Evolutionary conservation across 2,113 vertebrate species (phyloP), one percentile per base, ranked within the genome.

Genomic region (Lophochroa leadbeateri): DNA sequence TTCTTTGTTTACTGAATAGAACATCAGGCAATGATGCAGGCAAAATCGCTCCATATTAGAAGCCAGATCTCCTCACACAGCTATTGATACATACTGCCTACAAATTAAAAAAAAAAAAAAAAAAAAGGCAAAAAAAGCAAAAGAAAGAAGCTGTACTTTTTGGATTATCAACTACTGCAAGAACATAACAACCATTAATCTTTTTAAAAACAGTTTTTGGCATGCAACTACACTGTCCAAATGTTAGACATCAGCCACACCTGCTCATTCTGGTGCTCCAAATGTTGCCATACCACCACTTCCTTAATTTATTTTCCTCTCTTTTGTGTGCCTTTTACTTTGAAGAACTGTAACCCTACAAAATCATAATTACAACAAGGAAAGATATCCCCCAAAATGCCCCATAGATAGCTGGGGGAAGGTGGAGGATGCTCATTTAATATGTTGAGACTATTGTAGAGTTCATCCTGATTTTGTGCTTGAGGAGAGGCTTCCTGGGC

Each of bases 1-100:
- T 96, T 11, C 35, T 86, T 85, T 93, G 37, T 93, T 88, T 88
- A 43, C 58, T 81, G 29, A 74, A 86, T 20, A 82, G 21, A 25
- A 70, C 41, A 47, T 55, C 49, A 86, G 44, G 14, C 75, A 84
- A 71, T 8, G 11, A 58, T 43, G 64, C 64, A 80, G 57, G 1
- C 14, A 76, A 90, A 61, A 57, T 35, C 43, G 13, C 71, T 90
- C n/a, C 63, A 77, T 83, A 83, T 92, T 47, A 86, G 53, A 88
- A 76, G 75, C 14, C 11, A 52, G 33, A 53, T 35, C 37, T 86
- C 44, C 41, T 85, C 24, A 69, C 58, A 63, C 5, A 75, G n/a
- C 16, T 61, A 39, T 11, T 10, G 3, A 35, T 27, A 84, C 47
- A 71, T 7, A 43, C 18, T 58, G 23, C 16, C 27, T 24, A 50